A percentile compares a stretch with the other conserved stretches of the same genome.
phyloP scores from a whole-genome alignment of 1,140 invertebrate genomes.

The Drosophila prosaltans region DNA sequence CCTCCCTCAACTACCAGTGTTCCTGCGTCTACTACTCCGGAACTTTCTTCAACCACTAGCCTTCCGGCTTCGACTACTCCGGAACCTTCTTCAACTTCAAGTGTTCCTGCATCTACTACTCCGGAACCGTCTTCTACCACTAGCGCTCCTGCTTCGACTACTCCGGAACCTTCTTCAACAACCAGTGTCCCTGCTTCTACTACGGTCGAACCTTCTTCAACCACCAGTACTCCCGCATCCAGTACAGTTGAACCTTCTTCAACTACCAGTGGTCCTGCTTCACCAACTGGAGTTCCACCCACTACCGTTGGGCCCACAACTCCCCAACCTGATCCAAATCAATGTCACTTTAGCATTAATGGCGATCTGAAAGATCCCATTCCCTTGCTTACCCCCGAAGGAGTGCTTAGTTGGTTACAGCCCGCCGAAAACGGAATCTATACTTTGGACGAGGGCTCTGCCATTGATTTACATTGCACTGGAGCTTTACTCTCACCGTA shows the following conservation, averaged over 20 bases:
- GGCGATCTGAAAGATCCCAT: constrained; percentile 66
- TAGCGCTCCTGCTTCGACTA: constrained; percentile 1
- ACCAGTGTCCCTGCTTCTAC: constrained; percentile 4
- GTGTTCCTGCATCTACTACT: neutral
- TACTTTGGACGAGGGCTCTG: constrained; percentile 39
- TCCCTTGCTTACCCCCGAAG: constrained; percentile 59
- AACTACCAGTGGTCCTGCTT: constrained; percentile 1
- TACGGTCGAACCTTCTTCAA: constrained; percentile 8
- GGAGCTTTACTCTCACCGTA: constrained; percentile 51
- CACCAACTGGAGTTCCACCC: constrained; percentile 10
- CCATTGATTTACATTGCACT: constrained; percentile 67
- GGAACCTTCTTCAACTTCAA: neutral
- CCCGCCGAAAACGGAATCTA: constrained; percentile 53
- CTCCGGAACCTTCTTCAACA: constrained; percentile 15
- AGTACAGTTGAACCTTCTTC: neutral
- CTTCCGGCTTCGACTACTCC: constrained; percentile 3
- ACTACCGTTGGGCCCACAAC: constrained; percentile 27
- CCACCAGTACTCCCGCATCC: constrained; percentile 3
- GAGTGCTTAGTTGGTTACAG: constrained; percentile 55
- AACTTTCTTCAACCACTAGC: neutral
- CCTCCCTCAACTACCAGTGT: neutral
- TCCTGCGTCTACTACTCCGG: constrained; percentile 1
- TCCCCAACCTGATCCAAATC: constrained; percentile 28
- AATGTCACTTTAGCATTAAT: constrained; percentile 63
- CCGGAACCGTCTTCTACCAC: neutral